A percentile compares a stretch with the other conserved stretches of the same genome.
These are phyloP conservation scores for Thereuonema tuberculata DNA, from an alignment of 1,140 invertebrate species.

Conservation along the genomic window DNA sequence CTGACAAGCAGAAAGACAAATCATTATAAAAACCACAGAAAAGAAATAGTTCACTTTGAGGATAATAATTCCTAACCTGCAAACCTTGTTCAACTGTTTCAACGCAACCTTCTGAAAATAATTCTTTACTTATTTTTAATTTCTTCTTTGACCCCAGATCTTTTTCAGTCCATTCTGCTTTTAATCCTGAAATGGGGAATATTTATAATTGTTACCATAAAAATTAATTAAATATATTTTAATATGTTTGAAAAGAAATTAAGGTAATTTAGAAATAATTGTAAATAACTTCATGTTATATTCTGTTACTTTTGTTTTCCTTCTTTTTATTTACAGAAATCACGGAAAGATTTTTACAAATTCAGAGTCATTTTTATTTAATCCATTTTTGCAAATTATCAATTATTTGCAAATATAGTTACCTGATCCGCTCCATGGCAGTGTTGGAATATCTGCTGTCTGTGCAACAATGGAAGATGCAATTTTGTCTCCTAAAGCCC, in stretches of 20 bases:
- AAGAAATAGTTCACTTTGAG: not conserved
- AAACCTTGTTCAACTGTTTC: conserved; percentile 73
- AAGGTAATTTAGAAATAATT: not conserved
- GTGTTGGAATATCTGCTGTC: conserved; percentile 92
- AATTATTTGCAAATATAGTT: conserved; percentile 12
- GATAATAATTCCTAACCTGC: conserved; percentile 24
- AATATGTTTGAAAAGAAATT: not conserved
- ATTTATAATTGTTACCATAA: not conserved
- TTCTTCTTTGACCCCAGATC: conserved; percentile 52
- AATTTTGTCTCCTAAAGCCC: conserved; percentile 98
- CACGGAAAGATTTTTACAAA: no score
- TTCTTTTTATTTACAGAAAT: no score
- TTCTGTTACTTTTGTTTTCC: no score
- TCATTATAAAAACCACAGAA: not conserved
- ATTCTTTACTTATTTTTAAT: conserved; percentile 80
- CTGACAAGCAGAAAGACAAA: not conserved
- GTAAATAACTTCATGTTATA: no score
- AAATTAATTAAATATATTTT: not conserved
- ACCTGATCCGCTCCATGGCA: conserved; percentile 94
- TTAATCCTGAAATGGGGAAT: conserved; percentile 50
- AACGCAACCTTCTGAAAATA: conserved; percentile 88
- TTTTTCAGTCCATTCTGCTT: conserved; percentile 46
- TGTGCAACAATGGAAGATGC: conserved; percentile 98
- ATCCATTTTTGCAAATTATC: no score
- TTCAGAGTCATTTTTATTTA: no score